Conservation (phyloP, 2,888 invertebrate species). For the Ornithoptera alexandrae region DNA sequence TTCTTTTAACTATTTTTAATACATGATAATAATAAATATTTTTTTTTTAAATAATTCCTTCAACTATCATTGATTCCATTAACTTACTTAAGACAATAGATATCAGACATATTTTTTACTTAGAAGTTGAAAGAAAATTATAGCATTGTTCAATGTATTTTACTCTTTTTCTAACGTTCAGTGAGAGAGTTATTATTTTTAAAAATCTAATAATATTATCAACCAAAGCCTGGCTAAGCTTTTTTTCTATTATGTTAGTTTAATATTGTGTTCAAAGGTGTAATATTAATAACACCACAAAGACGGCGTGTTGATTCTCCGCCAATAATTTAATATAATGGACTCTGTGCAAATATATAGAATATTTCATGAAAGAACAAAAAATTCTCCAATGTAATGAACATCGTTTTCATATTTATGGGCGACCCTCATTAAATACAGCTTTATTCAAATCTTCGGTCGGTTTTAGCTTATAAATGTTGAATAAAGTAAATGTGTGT, state of each 20-base stretch:
- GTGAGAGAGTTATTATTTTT: neutral
- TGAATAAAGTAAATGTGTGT: constrained; percentile 13
- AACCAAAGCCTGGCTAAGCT: neutral
- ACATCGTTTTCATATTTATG: constrained; percentile 6
- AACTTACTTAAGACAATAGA: no score
- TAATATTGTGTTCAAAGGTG: neutral
- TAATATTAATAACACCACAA: neutral
- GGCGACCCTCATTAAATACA: constrained; percentile 14
- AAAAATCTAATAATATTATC: neutral
- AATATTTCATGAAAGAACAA: neutral
- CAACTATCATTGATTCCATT: no score
- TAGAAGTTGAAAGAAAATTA: neutral
- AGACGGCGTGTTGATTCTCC: neutral
- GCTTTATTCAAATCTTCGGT: constrained; percentile 2
- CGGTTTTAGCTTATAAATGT: constrained; percentile 7
- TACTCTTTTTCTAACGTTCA: neutral
- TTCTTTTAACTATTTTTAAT: no score
- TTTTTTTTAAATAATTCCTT: no score
- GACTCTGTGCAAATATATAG: neutral
- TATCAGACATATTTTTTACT: no score
- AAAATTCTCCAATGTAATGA: constrained; percentile 8
- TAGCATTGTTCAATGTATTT: neutral
- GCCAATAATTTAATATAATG: neutral
- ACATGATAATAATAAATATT: no score
- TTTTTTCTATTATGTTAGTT: neutral